Evolutionary conservation across 2,113 vertebrate species (phyloP).

Genomic region (Notarius lentiginosus): DNA sequence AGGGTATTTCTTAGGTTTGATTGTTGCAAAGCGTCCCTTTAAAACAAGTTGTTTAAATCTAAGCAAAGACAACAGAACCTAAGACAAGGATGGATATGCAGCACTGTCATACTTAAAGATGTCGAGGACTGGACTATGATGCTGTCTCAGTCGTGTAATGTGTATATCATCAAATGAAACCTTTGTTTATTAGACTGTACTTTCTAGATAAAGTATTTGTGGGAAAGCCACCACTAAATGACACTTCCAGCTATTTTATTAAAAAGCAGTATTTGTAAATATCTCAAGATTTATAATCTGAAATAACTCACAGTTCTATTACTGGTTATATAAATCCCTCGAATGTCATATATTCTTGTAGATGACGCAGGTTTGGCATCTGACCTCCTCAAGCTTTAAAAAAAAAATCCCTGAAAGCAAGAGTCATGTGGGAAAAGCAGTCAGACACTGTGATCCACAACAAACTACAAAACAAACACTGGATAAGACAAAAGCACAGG

Average conservation of each 20-base stretch:
- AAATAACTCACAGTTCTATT: neutral
- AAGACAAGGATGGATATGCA: neutral
- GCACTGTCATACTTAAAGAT: neutral
- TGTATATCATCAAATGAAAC: neutral
- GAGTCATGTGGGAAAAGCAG: constrained; percentile 26
- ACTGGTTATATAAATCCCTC: constrained; percentile 9
- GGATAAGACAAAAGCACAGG: neutral
- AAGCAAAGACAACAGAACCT: neutral
- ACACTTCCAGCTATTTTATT: neutral
- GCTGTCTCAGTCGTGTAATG: constrained; percentile 4
- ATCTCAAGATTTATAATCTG: neutral
- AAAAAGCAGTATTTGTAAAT: neutral
- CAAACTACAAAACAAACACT: neutral
- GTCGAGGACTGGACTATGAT: constrained; percentile 35
- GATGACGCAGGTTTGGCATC: constrained; percentile 31
- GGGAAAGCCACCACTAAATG: neutral
- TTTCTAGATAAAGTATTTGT: neutral
- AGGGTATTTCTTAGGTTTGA: neutral
- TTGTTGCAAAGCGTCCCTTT: constrained; percentile 2
- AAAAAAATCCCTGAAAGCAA: constrained; percentile 23
- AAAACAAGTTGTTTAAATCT: neutral
- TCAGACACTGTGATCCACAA: neutral
- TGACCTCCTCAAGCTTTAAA: constrained; percentile 4
- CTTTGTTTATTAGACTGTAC: neutral
- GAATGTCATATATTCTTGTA: constrained; percentile 19